Base-by-base conservation (phyloP, 2,888 invertebrate species). In the Ptilodon capucinus region DNA sequence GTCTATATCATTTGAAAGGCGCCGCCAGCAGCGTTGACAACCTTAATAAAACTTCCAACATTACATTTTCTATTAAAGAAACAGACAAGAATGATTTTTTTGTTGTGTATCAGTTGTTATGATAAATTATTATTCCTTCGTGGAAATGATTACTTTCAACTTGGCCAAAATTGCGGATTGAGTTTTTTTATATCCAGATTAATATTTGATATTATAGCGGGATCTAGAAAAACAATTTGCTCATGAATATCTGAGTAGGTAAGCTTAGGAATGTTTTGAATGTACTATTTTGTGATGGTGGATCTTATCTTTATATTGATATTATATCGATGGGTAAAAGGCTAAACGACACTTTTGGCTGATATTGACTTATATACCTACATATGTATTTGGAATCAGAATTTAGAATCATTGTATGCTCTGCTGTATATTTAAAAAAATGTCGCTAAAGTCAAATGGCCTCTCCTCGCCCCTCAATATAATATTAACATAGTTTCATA, bases 71-170 rank as follows among this genome's bases (percentile, higher is more conserved):
- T 47, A 47, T 36, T 36, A 18, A 36, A 9, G 36, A 42, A 57
- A 21, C 40, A 40, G 60, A 56, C 40, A 32, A 47, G 39, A 49
- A 53, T 50, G 46, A 46, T 48, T 49, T 51, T 52, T 58, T 53
- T 48, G 57, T 55, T 57, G 55, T 56, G 34, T 19, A 30, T 51
- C 55, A 54, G 50, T 51, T 51, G 51, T 49, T 54, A 54, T 48
- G 40, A 48, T 56, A 55, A 60, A 40, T 40, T 40, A 25, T 58
- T 55, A 59, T 51, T 38, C 54, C 32, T 45, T 51, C 50, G 44
- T 58, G 48, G 51, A 46, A 61, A 57, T 65, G 63, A 68, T 69
- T 69, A 67, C 60, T 64, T 60, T 58, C 46, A 50, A 40, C 40
- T 13, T 46, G 18, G 25, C 3, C 23, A 48, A 48, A 44, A 62